Conservation (phyloP, 2,113 vertebrate species). For the Aptenodytes patagonicus region DNA sequence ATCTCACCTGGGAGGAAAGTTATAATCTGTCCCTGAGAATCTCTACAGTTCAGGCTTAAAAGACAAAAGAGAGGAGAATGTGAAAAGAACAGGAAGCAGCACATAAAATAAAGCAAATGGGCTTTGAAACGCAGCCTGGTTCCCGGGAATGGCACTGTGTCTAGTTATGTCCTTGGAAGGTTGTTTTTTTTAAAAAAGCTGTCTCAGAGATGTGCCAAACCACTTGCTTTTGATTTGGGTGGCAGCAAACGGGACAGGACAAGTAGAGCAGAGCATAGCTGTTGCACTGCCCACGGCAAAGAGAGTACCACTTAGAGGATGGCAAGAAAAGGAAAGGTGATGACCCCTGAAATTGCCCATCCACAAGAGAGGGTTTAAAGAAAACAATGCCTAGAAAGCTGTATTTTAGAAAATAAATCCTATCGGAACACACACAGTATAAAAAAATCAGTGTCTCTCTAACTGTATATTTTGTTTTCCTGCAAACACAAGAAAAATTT, state of each 20-base stretch:
- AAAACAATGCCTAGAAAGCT: background rate
- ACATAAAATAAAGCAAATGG: constrained; percentile 34
- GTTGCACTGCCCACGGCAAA: background rate
- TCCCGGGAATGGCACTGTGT: background rate
- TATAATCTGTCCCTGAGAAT: constrained; percentile 21
- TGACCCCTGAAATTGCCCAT: background rate
- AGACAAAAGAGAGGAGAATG: constrained; percentile 51
- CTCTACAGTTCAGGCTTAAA: constrained; percentile 47
- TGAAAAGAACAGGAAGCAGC: constrained; percentile 55
- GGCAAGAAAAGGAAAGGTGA: background rate
- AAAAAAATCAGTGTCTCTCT: background rate
- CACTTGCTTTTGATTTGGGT: background rate
- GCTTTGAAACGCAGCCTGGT: constrained; percentile 15
- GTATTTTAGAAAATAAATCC: background rate
- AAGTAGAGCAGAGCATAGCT: constrained; percentile 1
- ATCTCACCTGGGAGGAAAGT: constrained; percentile 68
- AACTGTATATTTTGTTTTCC: background rate
- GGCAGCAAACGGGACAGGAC: background rate
- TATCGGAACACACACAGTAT: background rate
- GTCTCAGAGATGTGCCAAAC: constrained; percentile 10
- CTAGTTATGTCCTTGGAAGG: constrained; percentile 17
- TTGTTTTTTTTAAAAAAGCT: background rate
- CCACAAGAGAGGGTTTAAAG: background rate
- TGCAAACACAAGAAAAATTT: background rate
- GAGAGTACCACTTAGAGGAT: background rate